These are phyloP conservation scores for Ophioninae sp. DNA, from an alignment of 2,888 invertebrate species.

Conservation along the genomic window DNA sequence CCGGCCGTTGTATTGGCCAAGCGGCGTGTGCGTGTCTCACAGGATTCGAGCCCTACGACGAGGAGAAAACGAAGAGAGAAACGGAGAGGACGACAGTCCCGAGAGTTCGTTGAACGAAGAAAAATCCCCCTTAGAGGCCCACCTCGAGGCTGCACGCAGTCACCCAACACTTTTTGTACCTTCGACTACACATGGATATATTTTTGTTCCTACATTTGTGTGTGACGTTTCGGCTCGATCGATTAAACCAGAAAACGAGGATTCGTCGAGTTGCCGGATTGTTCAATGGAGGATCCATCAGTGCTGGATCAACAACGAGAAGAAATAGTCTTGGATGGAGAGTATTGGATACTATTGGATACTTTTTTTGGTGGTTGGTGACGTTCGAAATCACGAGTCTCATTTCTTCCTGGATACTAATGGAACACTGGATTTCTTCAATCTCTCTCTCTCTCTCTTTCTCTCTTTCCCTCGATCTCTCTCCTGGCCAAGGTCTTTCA, in stretches of 20 bases:
- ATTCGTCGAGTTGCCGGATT: no score
- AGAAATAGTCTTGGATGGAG: no score
- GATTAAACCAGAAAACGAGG: background rate
- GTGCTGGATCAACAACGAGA: no score
- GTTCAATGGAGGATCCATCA: no score
- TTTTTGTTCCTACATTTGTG: conserved; percentile 13
- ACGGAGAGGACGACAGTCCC: conserved; percentile 33
- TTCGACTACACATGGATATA: background rate
- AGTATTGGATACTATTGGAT: no score
- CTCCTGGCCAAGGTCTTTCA: background rate
- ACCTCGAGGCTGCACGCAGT: conserved; percentile 25
- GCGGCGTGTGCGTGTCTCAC: conserved; percentile 46
- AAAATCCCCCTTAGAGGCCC: conserved; percentile 25
- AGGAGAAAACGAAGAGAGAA: conserved; percentile 23
- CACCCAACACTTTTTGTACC: conserved; percentile 42
- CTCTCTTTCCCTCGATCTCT: no score
- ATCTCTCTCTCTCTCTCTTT: background rate
- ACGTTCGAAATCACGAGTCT: background rate
- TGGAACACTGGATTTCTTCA: background rate
- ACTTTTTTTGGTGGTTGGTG: background rate
- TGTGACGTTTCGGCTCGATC: background rate
- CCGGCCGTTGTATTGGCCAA: background rate
- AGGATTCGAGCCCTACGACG: conserved; percentile 55
- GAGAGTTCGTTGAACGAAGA: conserved; percentile 65
- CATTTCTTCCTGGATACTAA: background rate